Evolutionary conservation across 2,113 vertebrate species (phyloP), one percentile per base, ranked within the genome.

Genomic region (Megaleporinus macrocephalus): DNA sequence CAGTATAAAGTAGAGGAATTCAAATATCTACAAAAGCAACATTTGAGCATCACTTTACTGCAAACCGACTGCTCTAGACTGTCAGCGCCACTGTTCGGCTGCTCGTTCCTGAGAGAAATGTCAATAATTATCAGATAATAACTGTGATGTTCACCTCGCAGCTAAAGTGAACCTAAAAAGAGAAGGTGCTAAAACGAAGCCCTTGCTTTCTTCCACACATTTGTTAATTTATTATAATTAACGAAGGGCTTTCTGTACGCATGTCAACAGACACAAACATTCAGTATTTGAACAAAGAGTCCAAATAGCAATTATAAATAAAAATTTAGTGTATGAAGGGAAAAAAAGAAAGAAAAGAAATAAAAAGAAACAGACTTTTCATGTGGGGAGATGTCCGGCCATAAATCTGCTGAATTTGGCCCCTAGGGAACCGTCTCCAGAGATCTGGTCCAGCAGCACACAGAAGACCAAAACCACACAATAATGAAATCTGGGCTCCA

Each of bases 381-480:
- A 80, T 83, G 83, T 83, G 83, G 78, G 16, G n/a, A 80, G 77
- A 83, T 61, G 66, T 83, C 73, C 47, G 69, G 77, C 62, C 80
- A 74, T 66, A 76, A 82, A 85, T 83, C 72, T 83, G 65, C 47
- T 47, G 68, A 80, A 80, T 84, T 36, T 62, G 75, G 77, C 74
- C 86, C 66, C 78, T 7, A 51, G 62, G 84, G 80, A 82, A 20
- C 51, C 41, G 70, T 79, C 84, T 84, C 82, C 9, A 76, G 62
- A 80, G 85, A 90, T 89, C 83, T 68, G 68, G 86, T 91, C 85
- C 86, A 49, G 83, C 84, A 88, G 59, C 83, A 86, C 87, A 86
- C 84, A 87, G 86, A 79, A 90, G 86, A 88, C 85, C 61, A 83
- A 80, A 91, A 88, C 84, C 88, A 73, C 83, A 84, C 87, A 87